Conservation (phyloP, 2,797 vertebrate species). For the Coracias cyanogaster region DNA sequence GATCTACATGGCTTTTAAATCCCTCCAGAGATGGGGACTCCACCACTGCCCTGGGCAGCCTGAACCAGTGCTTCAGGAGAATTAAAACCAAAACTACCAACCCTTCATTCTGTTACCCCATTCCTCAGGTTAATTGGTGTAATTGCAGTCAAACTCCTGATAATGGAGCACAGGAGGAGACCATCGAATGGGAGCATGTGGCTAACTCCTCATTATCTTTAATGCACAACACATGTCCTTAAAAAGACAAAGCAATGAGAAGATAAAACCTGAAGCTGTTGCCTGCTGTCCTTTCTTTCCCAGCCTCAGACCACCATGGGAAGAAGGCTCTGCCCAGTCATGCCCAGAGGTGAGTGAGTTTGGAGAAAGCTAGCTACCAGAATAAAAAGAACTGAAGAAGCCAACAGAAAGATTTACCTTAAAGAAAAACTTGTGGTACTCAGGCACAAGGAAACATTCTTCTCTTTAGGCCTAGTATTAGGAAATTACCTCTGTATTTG, state of each 20-base stretch:
- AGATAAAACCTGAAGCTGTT: not conserved
- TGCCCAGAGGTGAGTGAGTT: accelerated
- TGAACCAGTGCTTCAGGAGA: not conserved
- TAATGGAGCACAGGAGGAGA: not conserved
- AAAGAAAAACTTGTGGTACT: accelerated
- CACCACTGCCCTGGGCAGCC: not conserved
- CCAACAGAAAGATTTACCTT: accelerated
- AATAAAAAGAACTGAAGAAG: not conserved
- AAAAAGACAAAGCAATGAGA: accelerated
- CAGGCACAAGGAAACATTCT: accelerated
- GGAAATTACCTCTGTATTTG: not conserved
- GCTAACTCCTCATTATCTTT: not conserved
- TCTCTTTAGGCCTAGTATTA: accelerated
- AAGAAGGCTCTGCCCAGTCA: accelerated
- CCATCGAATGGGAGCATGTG: accelerated
- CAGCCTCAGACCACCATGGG: accelerated
- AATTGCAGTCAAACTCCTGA: not conserved
- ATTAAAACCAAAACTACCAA: not conserved
- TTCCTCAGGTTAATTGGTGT: not conserved
- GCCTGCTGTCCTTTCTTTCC: accelerated
- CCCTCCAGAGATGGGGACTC: not conserved
- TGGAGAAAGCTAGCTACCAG: accelerated
- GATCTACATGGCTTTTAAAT: not conserved
- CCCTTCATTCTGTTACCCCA: not conserved
- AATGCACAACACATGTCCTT: accelerated